phyloP scores from a whole-genome alignment of 2,888 invertebrate genomes.

The Micropterix aruncella region DNA sequence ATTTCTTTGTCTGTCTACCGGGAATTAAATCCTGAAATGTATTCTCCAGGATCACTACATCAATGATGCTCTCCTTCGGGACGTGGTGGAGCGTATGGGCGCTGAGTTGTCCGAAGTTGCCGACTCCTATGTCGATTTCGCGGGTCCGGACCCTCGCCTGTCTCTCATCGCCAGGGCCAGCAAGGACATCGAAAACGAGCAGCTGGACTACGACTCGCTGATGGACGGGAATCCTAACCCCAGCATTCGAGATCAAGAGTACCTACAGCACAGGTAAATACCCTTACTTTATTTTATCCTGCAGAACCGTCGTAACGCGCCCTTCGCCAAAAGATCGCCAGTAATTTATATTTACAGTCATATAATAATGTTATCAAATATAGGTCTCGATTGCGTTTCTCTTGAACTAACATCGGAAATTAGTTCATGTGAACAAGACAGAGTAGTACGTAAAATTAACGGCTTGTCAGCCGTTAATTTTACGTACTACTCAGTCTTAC shows the following conservation, averaged over 20 bases:
- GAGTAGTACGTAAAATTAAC: too few species aligned
- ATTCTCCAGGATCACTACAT: slow-evolving; percentile 42
- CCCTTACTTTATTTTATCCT: too few species aligned
- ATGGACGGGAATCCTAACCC: slow-evolving; percentile 59
- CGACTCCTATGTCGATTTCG: slow-evolving; percentile 49
- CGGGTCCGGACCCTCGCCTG: slow-evolving; percentile 31
- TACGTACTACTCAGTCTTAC: too few species aligned
- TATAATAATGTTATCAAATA: too few species aligned
- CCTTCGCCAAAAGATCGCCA: too few species aligned
- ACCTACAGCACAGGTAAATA: slow-evolving; percentile 66
- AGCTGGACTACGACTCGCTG: slow-evolving; percentile 59
- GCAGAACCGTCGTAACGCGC: too few species aligned
- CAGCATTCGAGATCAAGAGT: slow-evolving; percentile 77
- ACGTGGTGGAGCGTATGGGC: slow-evolving; percentile 65
- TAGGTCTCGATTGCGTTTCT: too few species aligned
- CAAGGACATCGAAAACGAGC: slow-evolving; percentile 43
- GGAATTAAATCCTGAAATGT: not conserved
- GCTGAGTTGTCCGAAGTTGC: slow-evolving; percentile 55
- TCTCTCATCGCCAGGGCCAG: slow-evolving; percentile 38
- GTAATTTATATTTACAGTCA: too few species aligned
- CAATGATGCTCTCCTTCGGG: slow-evolving; percentile 58
- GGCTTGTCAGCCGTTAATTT: too few species aligned
- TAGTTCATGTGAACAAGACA: too few species aligned
- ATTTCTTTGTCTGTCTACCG: too few species aligned
- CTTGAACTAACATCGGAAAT: too few species aligned